Percentiles rank a stretch among this genome's conserved stretches.
These are phyloP conservation scores for Sphaerophoria taeniata DNA, from an alignment of 2,888 invertebrate genomes.

Conservation along the genomic window DNA sequence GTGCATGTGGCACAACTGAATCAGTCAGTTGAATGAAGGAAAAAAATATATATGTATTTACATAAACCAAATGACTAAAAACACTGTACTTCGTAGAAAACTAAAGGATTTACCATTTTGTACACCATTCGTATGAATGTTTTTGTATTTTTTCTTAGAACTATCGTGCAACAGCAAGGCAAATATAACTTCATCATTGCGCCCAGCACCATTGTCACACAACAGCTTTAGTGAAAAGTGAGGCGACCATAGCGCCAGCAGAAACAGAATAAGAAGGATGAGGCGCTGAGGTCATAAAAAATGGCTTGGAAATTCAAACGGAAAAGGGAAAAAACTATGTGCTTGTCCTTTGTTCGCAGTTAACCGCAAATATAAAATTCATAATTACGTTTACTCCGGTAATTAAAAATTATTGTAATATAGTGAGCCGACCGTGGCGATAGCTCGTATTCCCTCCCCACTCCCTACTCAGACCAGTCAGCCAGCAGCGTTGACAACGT, in stretches of 20 bases:
- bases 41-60: slow-evolving; percentile 30
- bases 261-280: slow-evolving; percentile 9
- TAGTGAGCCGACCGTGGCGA: slow-evolving; percentile 73
- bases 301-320: slow-evolving; percentile 62
- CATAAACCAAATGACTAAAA: slow-evolving; percentile 62
- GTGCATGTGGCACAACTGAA: slow-evolving; percentile 58
- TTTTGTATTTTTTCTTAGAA: slow-evolving; percentile 73
- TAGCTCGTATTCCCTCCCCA: slow-evolving; percentile 8
- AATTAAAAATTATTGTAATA: slow-evolving; percentile 83
- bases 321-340: slow-evolving; percentile 68
- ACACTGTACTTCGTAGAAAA: no score
- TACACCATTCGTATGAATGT: slow-evolving; percentile 67
- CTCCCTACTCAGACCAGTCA: no score
- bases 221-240: slow-evolving; percentile 65
- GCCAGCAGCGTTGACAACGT: slow-evolving; percentile 13
- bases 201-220: no score
- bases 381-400: slow-evolving; percentile 83
- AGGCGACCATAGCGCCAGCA: slow-evolving; percentile 28
- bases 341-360: no score
- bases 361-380: slow-evolving; percentile 83
- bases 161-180: slow-evolving; percentile 45
- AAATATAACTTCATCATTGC: slow-evolving; percentile 74
- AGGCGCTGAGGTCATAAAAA: slow-evolving; percentile 34
- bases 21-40: slow-evolving; percentile 46
- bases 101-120: slow-evolving; percentile 72